Conservation (phyloP, 2,797 vertebrate genomes). For the Avahi laniger region DNA sequence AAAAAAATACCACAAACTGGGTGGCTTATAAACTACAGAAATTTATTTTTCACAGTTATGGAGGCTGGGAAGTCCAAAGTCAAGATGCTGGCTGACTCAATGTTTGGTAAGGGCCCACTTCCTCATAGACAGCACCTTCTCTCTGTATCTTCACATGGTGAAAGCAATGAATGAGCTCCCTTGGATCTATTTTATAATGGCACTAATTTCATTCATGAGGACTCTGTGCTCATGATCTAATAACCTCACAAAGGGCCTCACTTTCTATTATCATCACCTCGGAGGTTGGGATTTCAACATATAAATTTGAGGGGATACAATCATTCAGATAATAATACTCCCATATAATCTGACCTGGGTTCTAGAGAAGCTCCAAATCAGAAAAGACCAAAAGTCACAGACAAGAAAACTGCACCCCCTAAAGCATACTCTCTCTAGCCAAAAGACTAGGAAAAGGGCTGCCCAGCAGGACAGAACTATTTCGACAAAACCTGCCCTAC, state of each 20-base stretch:
- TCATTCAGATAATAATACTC: background rate
- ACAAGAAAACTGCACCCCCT: background rate
- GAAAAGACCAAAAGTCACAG: background rate
- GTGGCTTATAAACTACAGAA: background rate
- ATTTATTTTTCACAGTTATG: background rate
- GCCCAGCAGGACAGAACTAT: background rate
- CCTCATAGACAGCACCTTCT: background rate
- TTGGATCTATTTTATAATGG: background rate
- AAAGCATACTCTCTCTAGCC: background rate
- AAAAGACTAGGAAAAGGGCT: background rate
- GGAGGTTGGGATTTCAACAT: background rate
- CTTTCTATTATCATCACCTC: background rate
- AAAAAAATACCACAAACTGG: background rate
- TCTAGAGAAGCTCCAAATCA: background rate
- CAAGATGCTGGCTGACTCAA: background rate
- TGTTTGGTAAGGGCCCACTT: background rate
- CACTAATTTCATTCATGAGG: background rate
- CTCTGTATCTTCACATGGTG: background rate
- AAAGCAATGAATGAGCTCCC: background rate
- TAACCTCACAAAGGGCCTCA: background rate
- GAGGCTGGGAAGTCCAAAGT: background rate
- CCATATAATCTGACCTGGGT: background rate
- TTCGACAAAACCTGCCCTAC: background rate
- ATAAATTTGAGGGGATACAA: background rate
- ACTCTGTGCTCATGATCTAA: background rate